Conservation (phyloP, 2,888 invertebrate genomes). For the Drosophila diplacantha region DNA sequence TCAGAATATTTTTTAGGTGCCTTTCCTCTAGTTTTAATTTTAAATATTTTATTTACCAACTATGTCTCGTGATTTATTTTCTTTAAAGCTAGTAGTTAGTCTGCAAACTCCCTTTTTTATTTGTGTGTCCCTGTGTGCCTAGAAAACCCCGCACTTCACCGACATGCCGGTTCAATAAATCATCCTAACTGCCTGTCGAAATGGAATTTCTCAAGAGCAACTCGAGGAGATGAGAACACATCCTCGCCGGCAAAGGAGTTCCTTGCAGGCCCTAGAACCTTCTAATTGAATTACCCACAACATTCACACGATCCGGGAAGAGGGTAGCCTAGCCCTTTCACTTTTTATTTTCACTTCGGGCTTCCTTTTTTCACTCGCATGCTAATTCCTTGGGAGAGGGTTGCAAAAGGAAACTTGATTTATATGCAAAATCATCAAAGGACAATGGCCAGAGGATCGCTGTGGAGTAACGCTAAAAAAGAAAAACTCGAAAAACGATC, state of each 20-base stretch:
- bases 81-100: too few relatives aligned
- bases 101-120: neutral
- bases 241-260: neutral
- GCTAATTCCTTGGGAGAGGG: constrained; percentile 68
- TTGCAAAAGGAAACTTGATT: constrained; percentile 68
- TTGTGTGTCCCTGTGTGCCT: constrained; percentile 21
- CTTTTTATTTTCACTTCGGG: constrained; percentile 19
- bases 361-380: constrained; percentile 43
- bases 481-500: constrained; percentile 57
- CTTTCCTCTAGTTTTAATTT: neutral
- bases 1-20: neutral
- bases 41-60: neutral
- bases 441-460: constrained; percentile 47
- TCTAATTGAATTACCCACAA: constrained; percentile 39
- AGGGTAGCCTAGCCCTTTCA: constrained; percentile 34
- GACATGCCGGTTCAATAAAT: constrained; percentile 65
- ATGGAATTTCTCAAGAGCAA: constrained; percentile 53
- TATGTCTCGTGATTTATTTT: neutral
- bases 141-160: neutral
- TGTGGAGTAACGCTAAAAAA: neutral
- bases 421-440: constrained; percentile 57
- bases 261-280: constrained; percentile 12
- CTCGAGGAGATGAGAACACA: constrained; percentile 30
- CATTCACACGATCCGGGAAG: constrained; percentile 33
- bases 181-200: constrained; percentile 67